A percentile compares a stretch with the other conserved stretches of the same genome.
Conservation (phyloP, 2,113 vertebrate species). For the Cisticola juncidis region DNA sequence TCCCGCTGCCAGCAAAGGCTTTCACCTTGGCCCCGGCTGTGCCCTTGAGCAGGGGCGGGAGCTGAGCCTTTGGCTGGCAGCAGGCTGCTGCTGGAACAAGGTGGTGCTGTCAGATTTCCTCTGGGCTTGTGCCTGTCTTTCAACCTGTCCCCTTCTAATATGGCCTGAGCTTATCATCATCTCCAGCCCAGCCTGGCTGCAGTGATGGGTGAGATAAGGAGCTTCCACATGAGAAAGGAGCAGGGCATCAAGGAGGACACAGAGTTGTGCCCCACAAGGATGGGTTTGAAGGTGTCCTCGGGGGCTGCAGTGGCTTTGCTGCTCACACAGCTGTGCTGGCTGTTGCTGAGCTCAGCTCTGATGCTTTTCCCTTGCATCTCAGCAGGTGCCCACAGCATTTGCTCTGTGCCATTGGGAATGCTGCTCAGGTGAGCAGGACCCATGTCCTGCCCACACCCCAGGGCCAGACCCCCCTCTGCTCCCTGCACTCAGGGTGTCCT, state of each 20-base stretch:
- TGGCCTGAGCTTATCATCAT: background rate
- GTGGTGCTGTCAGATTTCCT: background rate
- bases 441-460: rapidly evolving
- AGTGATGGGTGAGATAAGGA: background rate
- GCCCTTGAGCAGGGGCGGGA: background rate
- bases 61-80: background rate
- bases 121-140: background rate
- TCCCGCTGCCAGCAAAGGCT: background rate
- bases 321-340: background rate
- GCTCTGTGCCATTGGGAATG: background rate
- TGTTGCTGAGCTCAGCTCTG: background rate
- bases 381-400: background rate
- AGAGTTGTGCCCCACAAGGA: rapidly evolving
- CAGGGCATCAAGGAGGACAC: background rate
- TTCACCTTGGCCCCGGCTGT: background rate
- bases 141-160: background rate
- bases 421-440: background rate
- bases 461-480: background rate
- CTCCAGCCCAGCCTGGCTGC: background rate
- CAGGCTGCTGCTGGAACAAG: background rate
- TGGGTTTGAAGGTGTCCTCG: rapidly evolving
- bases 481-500: background rate
- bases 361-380: background rate
- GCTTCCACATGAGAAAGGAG: background rate
- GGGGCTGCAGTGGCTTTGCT: background rate